Percentiles rank a stretch among this genome's conserved stretches.
These are phyloP conservation scores for Rhadinocentrus ornatus DNA, from an alignment of 2,797 vertebrate genomes.

Conservation along the genomic window DNA sequence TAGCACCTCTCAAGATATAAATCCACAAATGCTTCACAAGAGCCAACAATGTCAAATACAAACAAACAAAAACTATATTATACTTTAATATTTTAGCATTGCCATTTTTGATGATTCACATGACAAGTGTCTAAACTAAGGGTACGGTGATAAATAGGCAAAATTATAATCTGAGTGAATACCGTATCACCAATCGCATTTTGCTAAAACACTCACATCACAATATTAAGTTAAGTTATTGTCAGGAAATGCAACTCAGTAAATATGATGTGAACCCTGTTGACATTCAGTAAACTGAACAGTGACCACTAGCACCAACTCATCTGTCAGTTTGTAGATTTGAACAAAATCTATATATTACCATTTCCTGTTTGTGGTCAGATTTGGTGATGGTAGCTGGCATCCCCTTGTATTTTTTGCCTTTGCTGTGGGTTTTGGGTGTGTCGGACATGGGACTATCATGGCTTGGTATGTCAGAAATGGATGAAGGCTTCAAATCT, in stretches of 20 bases:
- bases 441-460: constrained; percentile 76
- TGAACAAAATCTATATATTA: constrained; percentile 36
- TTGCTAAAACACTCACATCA: no score
- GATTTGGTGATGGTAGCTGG: constrained; percentile 62
- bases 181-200: neutral
- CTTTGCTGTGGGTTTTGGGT: constrained; percentile 78
- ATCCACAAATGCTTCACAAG: no score
- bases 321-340: neutral
- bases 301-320: no score
- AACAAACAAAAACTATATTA: no score
- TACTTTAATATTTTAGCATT: neutral
- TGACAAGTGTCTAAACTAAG: neutral
- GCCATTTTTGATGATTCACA: neutral
- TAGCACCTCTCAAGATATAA: no score
- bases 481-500: constrained; percentile 57
- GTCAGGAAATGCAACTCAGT: neutral
- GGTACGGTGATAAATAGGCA: neutral
- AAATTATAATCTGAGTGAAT: neutral
- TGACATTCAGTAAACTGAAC: no score
- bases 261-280: neutral
- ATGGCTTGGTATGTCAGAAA: constrained; percentile 40
- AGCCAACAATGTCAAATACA: no score
- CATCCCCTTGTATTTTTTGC: constrained; percentile 83
- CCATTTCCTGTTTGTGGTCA: constrained; percentile 68
- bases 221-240: no score